Conservation (phyloP, 2,113 vertebrate species). For the Sinocyclocheilus rhinocerous region DNA sequence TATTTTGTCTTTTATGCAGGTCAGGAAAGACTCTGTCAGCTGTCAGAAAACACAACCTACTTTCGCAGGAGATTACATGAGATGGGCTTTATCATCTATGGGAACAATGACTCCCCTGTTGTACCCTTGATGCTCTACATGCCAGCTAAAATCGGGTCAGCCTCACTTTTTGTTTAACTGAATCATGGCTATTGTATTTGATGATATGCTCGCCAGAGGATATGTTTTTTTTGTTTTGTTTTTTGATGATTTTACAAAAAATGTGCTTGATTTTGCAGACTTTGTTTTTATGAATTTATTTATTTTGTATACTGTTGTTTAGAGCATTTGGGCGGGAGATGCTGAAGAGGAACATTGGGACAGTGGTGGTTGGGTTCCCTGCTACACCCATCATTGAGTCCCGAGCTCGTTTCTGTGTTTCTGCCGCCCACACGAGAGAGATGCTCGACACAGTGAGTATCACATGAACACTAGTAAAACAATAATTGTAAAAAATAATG, state of each 20-base stretch:
- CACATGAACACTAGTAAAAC: not conserved
- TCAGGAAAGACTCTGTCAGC: slow-evolving; percentile 83
- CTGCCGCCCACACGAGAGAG: slow-evolving; percentile 76
- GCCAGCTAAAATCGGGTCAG: slow-evolving; percentile 95
- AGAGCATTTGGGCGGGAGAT: slow-evolving; percentile 96
- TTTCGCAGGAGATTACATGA: slow-evolving; percentile 88
- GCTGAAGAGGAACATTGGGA: slow-evolving; percentile 93
- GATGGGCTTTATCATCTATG: slow-evolving; percentile 96
- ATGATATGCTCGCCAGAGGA: not conserved
- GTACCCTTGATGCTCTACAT: slow-evolving; percentile 98
- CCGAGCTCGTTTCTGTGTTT: slow-evolving; percentile 93
- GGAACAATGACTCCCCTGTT: slow-evolving; percentile 93
- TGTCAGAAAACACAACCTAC: slow-evolving; percentile 90
- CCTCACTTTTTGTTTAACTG: slow-evolving; percentile 10
- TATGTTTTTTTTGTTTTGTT: not conserved
- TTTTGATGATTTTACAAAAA: not conserved
- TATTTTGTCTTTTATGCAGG: slow-evolving; percentile 69
- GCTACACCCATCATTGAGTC: slow-evolving; percentile 97
- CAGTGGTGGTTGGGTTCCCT: slow-evolving; percentile 95
- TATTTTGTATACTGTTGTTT: not conserved
- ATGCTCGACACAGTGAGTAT: slow-evolving; percentile 90
- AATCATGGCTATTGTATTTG: not conserved
- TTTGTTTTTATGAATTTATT: not conserved
- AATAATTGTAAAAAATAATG: not conserved
- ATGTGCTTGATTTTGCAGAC: not conserved